Conservation (phyloP, 2,113 vertebrate genomes). For the Cichladusa arquata region DNA sequence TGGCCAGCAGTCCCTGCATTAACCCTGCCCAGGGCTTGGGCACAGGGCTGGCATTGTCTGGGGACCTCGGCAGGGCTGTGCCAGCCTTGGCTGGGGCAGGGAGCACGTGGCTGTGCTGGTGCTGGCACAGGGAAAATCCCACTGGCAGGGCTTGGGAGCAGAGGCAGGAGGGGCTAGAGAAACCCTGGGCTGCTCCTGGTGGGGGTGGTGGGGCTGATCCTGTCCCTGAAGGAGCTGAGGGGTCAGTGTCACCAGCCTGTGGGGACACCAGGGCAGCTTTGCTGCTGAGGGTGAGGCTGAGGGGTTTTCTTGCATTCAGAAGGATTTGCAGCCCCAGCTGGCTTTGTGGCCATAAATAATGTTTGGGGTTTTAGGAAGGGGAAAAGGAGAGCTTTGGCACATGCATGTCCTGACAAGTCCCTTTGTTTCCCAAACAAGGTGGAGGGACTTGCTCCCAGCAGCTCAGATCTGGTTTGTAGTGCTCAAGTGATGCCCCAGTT, state of each 20-base stretch:
- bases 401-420: background rate
- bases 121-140: background rate
- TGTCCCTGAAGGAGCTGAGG: background rate
- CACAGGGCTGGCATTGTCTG: constrained; percentile 16
- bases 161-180: background rate
- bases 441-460: background rate
- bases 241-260: background rate
- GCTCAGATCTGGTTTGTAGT: background rate
- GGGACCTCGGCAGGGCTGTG: background rate
- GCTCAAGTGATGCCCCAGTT: background rate
- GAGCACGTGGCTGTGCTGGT: background rate
- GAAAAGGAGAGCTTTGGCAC: background rate
- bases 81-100: background rate
- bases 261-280: background rate
- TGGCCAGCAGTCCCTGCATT: background rate
- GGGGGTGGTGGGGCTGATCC: fast-evolving
- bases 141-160: fast-evolving
- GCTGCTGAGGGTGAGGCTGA: fast-evolving
- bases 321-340: background rate
- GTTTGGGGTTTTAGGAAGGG: background rate
- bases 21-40: background rate
- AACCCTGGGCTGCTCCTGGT: background rate
- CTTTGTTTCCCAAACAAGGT: background rate
- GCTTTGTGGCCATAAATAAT: background rate
- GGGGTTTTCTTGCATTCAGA: background rate